A percentile compares a stretch with the other conserved stretches of the same genome.
Evolutionary conservation across 2,888 invertebrate species (phyloP).

Genomic region (Mimachlamys varia): DNA sequence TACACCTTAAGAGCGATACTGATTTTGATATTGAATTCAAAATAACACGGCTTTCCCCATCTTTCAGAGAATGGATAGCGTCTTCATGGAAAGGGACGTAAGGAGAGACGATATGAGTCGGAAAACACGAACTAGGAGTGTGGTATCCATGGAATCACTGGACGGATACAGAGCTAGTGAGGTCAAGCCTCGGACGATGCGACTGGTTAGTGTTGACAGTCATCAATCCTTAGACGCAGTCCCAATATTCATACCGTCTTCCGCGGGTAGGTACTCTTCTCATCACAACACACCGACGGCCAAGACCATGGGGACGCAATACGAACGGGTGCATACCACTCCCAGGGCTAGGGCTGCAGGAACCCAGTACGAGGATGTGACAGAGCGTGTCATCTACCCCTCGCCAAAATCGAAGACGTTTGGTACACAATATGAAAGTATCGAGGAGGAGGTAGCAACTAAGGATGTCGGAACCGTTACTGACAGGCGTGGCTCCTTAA

Average conservation of each 20-base stretch:
- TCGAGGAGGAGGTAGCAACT: not conserved
- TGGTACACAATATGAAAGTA: conserved; percentile 19
- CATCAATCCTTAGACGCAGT: not conserved
- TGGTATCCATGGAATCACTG: conserved; percentile 2
- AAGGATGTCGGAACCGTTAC: not conserved
- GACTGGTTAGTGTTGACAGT: not conserved
- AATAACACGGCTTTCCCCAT: too few species aligned
- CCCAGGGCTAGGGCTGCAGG: not conserved
- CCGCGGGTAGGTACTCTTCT: not conserved
- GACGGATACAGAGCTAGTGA: not conserved
- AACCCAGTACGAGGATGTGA: not conserved
- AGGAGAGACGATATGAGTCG: not conserved
- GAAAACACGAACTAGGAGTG: not conserved
- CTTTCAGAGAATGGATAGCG: not conserved
- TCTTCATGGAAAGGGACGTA: not conserved
- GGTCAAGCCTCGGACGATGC: not conserved
- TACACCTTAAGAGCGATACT: too few species aligned
- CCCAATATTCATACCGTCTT: not conserved
- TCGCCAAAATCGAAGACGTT: not conserved
- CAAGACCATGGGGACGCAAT: not conserved
- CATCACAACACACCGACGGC: not conserved
- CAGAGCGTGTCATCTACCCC: not conserved
- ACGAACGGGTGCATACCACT: not conserved
- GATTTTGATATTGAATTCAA: too few species aligned
- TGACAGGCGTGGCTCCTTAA: not conserved